These are phyloP conservation scores for Poecile montanus DNA, from an alignment of 2,797 vertebrate species.

Conservation along the genomic window DNA sequence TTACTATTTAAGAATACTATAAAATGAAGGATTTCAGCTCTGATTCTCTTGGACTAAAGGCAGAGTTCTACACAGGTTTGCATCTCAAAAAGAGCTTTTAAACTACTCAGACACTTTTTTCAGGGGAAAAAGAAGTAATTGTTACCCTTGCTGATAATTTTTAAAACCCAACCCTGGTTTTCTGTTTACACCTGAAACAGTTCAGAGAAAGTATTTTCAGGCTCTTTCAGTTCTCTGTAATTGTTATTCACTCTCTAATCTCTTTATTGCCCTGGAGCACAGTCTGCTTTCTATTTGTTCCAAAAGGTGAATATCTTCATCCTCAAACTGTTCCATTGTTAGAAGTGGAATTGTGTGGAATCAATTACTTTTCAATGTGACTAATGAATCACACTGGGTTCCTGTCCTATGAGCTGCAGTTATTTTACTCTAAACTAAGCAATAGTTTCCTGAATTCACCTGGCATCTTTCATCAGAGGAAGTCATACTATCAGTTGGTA, in stretches of 20 bases:
- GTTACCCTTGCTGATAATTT: neutral
- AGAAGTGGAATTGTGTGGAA: neutral
- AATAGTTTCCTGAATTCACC: neutral
- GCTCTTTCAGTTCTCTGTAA: neutral
- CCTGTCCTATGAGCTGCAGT: neutral
- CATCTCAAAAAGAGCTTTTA: neutral
- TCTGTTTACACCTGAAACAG: neutral
- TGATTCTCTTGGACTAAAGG: neutral
- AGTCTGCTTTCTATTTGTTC: neutral
- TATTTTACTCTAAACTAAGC: neutral
- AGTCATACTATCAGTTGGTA: neutral
- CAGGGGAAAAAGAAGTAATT: neutral
- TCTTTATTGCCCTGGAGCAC: neutral
- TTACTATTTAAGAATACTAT: neutral
- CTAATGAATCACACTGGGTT: neutral
- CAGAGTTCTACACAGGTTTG: neutral
- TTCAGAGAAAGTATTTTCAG: neutral
- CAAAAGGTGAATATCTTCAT: neutral
- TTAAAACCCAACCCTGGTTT: neutral
- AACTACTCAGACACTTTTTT: neutral
- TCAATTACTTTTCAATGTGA: neutral
- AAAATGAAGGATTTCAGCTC: neutral
- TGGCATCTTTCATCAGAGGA: neutral
- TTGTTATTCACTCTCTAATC: neutral
- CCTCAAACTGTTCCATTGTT: neutral